A percentile compares a stretch with the other conserved stretches of the same genome.
These are phyloP conservation scores for Ailurus styani DNA, from an alignment of 2,113 vertebrate genomes.

Conservation along the genomic window DNA sequence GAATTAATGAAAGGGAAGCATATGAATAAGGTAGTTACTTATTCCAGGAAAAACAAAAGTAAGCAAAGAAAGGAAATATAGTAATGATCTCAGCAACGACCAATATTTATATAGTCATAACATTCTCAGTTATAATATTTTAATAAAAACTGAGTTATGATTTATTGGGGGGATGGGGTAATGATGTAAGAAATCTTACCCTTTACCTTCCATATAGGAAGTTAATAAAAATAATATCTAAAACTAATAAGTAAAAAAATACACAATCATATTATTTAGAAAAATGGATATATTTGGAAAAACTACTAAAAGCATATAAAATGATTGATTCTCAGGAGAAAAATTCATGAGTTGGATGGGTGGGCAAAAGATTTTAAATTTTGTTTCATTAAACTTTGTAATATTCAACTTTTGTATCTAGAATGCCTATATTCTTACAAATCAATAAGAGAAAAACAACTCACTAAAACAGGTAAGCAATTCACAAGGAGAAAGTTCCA, in stretches of 20 bases:
- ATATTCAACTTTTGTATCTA: not conserved
- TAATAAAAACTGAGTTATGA: constrained; percentile 19
- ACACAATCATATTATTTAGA: constrained; percentile 2
- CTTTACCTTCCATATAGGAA: not conserved
- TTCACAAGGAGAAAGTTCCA: not conserved
- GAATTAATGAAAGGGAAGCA: not conserved
- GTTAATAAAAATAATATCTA: constrained; percentile 31
- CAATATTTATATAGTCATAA: constrained; percentile 32
- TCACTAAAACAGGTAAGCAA: not conserved
- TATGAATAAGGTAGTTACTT: not conserved
- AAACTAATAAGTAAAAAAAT: not conserved
- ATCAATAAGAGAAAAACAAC: not conserved
- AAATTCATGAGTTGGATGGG: not conserved
- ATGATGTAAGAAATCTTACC: constrained; percentile 15
- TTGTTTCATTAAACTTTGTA: not conserved
- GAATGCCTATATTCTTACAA: not conserved
- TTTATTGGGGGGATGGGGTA: constrained; percentile 16
- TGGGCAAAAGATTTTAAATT: not conserved
- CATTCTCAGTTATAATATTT: constrained; percentile 39
- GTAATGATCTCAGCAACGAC: not conserved
- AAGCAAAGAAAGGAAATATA: not conserved
- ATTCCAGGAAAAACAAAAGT: not conserved
- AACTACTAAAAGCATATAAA: not conserved
- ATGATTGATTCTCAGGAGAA: not conserved
- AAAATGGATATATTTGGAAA: constrained; percentile 27